Evolutionary conservation across 2,888 invertebrate genomes (phyloP).

Genomic region (Lasioglossum marginatum): DNA sequence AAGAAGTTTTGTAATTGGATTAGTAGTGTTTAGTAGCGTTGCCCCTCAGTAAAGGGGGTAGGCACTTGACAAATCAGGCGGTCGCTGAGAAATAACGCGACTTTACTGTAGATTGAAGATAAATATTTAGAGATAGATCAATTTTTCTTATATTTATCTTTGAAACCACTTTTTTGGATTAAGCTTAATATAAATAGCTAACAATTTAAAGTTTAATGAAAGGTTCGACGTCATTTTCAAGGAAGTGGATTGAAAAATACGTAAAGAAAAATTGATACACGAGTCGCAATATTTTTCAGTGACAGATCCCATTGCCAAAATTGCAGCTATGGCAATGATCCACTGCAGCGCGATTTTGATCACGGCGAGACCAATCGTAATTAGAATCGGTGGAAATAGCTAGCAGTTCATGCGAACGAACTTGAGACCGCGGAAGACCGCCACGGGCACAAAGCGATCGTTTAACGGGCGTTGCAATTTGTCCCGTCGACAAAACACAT

Average conservation of each 20-base stretch:
- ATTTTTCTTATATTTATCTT: no score
- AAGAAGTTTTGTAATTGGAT: no score
- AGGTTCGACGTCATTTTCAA: background rate
- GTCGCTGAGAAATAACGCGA: no score
- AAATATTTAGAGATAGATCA: no score
- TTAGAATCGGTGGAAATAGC: constrained; percentile 42
- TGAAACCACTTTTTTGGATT: no score
- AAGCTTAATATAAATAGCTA: no score
- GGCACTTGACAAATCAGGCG: no score
- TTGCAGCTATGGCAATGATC: background rate
- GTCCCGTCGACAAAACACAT: constrained; percentile 82
- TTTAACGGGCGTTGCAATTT: constrained; percentile 83
- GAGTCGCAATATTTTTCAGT: background rate
- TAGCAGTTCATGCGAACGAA: constrained; percentile 45
- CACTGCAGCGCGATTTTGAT: background rate
- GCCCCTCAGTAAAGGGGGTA: no score
- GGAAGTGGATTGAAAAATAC: background rate
- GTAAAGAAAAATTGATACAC: background rate
- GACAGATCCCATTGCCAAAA: background rate
- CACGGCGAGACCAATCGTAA: constrained; percentile 35
- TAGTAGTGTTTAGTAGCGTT: no score
- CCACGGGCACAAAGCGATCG: constrained; percentile 78
- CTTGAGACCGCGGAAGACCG: constrained; percentile 66
- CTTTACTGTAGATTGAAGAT: no score
- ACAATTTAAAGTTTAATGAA: no score